Evolutionary conservation across 53 echinoderm and acorn worm genomes (phyloP).

Genomic region (Echinarachnius parma): DNA sequence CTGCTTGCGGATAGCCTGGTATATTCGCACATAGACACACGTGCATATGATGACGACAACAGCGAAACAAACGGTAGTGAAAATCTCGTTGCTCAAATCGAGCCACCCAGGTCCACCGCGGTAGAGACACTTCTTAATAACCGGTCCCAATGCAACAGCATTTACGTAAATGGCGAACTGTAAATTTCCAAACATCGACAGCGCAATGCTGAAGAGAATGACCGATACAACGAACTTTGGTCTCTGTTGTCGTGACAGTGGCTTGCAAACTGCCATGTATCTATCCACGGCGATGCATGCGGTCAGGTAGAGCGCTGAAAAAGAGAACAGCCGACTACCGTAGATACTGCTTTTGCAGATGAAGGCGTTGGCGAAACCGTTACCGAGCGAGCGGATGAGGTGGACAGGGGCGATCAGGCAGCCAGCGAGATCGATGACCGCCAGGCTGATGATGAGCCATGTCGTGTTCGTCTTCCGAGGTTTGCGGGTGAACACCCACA

Average conservation of each 20-base stretch:
- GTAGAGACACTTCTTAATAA: background rate
- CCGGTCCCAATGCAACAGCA: background rate
- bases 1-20: background rate
- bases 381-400: slow-evolving; percentile 24
- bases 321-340: slow-evolving; percentile 33
- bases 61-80: background rate
- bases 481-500: slow-evolving; percentile 38
- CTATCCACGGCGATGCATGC: slow-evolving; percentile 30
- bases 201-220: background rate
- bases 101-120: background rate
- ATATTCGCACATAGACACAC: background rate
- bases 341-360: slow-evolving; percentile 28
- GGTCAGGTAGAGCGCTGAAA: slow-evolving; percentile 32
- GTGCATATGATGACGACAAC: background rate
- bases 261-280: slow-evolving; percentile 28
- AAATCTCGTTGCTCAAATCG: background rate
- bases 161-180: background rate
- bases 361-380: slow-evolving; percentile 10
- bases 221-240: background rate
- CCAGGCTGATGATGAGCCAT: slow-evolving; percentile 29
- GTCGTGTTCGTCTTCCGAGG: slow-evolving; percentile 21
- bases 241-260: too few relatives aligned
- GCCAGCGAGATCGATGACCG: slow-evolving; percentile 16
- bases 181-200: background rate
- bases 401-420: slow-evolving; percentile 24